These are phyloP conservation scores for Oreochromis niloticus DNA, from an alignment of 2,113 vertebrate genomes.

Conservation along the genomic window DNA sequence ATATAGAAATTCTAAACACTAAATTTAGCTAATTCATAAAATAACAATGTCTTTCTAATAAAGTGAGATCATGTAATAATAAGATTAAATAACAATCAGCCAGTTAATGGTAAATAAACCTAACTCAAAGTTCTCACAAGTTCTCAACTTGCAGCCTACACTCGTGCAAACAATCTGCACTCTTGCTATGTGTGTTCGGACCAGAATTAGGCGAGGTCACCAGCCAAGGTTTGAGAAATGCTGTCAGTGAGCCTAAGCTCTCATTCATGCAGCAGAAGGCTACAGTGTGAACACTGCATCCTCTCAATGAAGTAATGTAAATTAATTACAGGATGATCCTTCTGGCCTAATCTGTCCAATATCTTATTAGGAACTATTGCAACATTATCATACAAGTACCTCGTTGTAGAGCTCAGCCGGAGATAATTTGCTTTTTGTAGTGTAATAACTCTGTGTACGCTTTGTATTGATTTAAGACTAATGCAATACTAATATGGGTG, in stretches of 20 bases:
- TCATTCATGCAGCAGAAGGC: background rate
- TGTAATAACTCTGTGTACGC: background rate
- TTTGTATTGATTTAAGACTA: background rate
- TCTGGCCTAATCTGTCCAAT: background rate
- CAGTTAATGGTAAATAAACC: background rate
- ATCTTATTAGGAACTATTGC: background rate
- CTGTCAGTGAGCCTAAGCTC: background rate
- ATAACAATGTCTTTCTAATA: background rate
- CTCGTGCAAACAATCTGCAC: background rate
- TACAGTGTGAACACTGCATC: background rate
- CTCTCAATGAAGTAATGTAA: background rate
- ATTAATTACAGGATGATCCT: background rate
- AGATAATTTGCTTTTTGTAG: background rate
- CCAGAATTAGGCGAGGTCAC: slow-evolving; percentile 42
- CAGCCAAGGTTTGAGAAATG: slow-evolving; percentile 1
- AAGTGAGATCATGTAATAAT: background rate
- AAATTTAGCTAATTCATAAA: background rate
- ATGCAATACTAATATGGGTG: background rate
- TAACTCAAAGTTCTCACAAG: background rate
- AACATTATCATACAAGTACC: background rate
- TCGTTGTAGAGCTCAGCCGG: background rate
- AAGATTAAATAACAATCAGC: background rate
- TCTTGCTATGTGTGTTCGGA: background rate
- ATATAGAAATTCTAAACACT: background rate
- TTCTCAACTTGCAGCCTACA: background rate